These are phyloP conservation scores for Lemur catta DNA, from an alignment of 2,797 vertebrate species.

Conservation along the genomic window DNA sequence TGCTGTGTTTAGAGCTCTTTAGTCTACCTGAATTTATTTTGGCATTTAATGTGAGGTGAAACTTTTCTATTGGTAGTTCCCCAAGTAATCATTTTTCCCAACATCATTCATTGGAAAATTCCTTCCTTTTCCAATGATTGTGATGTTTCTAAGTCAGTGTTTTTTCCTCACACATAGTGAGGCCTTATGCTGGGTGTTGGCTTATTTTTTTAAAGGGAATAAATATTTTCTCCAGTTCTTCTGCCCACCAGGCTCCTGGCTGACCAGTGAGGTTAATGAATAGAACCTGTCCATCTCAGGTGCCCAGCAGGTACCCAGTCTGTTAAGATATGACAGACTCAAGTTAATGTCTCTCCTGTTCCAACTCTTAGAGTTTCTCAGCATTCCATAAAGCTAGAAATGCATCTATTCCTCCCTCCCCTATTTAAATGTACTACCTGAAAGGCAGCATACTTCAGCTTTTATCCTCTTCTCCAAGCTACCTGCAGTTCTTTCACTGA, in stretches of 20 bases:
- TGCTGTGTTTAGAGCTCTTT: background rate
- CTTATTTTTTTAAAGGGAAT: background rate
- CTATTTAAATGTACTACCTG: background rate
- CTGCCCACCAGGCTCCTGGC: background rate
- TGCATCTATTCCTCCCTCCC: background rate
- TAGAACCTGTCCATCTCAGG: background rate
- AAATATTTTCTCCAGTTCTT: background rate
- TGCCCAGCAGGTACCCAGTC: background rate
- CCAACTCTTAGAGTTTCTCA: background rate
- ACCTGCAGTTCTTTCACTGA: background rate
- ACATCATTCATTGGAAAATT: background rate
- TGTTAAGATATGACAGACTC: background rate
- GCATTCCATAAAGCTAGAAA: background rate
- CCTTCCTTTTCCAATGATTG: background rate
- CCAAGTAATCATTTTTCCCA: background rate
- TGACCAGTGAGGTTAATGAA: background rate
- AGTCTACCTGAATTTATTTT: conserved; percentile 13
- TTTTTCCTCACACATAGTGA: background rate
- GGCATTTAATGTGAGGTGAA: background rate
- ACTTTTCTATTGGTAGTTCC: background rate
- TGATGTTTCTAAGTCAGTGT: background rate
- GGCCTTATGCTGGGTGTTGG: background rate
- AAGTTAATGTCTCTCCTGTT: background rate
- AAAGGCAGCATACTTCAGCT: background rate
- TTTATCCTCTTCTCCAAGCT: background rate